A percentile compares a stretch with the other conserved stretches of the same genome.
These are phyloP conservation scores for Isurus oxyrinchus DNA, from an alignment of 2,113 vertebrate genomes.

Conservation along the genomic window DNA sequence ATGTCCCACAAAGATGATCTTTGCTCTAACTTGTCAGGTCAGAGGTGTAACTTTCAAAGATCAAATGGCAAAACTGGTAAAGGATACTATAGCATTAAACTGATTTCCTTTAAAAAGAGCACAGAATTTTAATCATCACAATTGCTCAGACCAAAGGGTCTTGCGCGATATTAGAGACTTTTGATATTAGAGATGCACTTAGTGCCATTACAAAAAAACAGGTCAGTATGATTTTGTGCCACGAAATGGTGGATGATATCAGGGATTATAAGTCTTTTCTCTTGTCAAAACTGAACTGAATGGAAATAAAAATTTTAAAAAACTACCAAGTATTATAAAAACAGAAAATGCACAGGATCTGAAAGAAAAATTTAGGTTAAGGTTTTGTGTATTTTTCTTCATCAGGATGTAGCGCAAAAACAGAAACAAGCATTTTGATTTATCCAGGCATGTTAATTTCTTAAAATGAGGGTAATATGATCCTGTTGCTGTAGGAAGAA, in stretches of 20 bases:
- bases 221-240: not conserved
- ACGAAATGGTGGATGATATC: not conserved
- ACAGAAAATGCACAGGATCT: not conserved
- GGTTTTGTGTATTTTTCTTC: not conserved
- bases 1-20: slow-evolving; percentile 46
- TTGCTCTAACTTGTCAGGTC: slow-evolving; percentile 43
- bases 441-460: not conserved
- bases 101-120: slow-evolving; percentile 19
- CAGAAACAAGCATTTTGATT: not conserved
- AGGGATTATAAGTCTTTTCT: not conserved
- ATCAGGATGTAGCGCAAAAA: not conserved
- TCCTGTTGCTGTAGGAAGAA: not conserved
- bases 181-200: slow-evolving; percentile 22
- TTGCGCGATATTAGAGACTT: not conserved
- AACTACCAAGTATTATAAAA: not conserved
- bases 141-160: slow-evolving; percentile 14
- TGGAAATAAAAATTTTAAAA: not conserved
- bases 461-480: not conserved
- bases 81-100: slow-evolving; percentile 22
- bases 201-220: not conserved
- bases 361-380: not conserved
- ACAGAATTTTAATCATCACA: slow-evolving; percentile 34
- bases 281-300: not conserved
- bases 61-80: slow-evolving; percentile 34
- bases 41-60: slow-evolving; percentile 42